Evolutionary conservation across 2,888 invertebrate species (phyloP), one percentile per base, ranked within the genome.

Genomic region (Allygus modestus): DNA sequence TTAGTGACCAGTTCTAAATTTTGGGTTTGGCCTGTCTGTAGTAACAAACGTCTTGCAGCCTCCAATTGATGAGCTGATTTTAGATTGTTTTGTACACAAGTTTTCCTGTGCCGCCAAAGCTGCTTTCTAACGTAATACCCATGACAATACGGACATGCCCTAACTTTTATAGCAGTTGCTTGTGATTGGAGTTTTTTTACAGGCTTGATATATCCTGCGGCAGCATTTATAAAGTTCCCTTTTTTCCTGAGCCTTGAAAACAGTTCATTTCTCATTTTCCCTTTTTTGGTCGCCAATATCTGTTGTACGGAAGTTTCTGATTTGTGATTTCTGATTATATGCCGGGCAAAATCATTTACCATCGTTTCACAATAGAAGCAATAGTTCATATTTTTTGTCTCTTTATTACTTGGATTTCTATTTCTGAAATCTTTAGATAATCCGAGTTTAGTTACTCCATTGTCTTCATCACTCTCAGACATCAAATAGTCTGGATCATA

Each of bases 161-260:
- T 41, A n/a, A 41, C 75, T 20, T 75, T 75, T 12, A 17, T 26
- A 11, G 75, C 15, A 20, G 37, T n/a, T 17, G n/a, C 37, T 75
- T 41, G 23, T 1, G 17, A 7, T 46, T 46, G 12, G 17, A 46
- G 46, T 46, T 46, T 46, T 46, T 17, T 46, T 46, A 75, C 75
- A 37, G 75, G 75, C 26, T 28, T 75, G 0, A 75, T n/a, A 15
- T 75, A n/a, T 75, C 75, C 75, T n/a, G 20, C 75, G 15, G 41
- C 37, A 31, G 41, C 75, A 20, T 41, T 75, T 1, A 37, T 41
- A 11, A 41, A 75, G 26, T 75, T 75, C 37, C 75, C 41, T 75
- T 75, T 75, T n/a, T 75, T 75, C 20, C 37, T 37, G 2, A 75
- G 43, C 23, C 15, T 37, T 12, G 75, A 17, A 41, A 75, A 43